Evolutionary conservation across 2,797 vertebrate genomes (phyloP), one percentile per base, ranked within the genome.

Genomic region (Sebastes minor): DNA sequence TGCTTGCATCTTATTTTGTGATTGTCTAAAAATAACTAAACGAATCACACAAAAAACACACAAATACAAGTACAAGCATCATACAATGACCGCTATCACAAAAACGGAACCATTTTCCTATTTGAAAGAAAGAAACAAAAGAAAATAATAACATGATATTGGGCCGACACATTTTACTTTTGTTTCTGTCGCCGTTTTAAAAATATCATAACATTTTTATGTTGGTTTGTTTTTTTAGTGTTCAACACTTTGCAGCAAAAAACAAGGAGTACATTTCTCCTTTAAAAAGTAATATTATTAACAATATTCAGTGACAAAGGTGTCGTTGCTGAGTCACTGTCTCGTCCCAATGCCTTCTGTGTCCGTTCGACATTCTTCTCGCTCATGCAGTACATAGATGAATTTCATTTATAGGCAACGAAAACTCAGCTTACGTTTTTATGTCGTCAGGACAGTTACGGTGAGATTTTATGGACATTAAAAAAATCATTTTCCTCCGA

Each of bases 221-320:
- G 95, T 96, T 95, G 95, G 92, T 94, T 96, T 95, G 95, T 95
- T 96, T 96, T 96, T 96, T 96, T 96, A 96, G 95, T 96, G 96
- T 96, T 96, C 96, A 96, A 96, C 96, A 96, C 96, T 96, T 95
- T 96, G 96, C 95, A 96, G 96, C 96, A 96, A 96, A 95, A 95
- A 94, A 92, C 90, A 92, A 95, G 95, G 95, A 95, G 95, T 74
- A 76, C 74, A 86, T 85, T 90, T 90, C 92, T 92, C 94, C 94
- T 94, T 94, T 90, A 87, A 93, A 85, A 95, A 95, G 93, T 94
- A 93, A 95, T 95, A 95, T 95, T 93, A 95, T 95, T 95, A 95
- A 95, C 95, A 95, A 95, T 92, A 93, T 93, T 94, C 94, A 93
- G 93, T 91, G 94, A 95, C 95, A 81, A 86, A 91, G 93, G 91